phyloP scores from a whole-genome alignment of 2,797 vertebrate genomes.

The Lutjanus campechanus region DNA sequence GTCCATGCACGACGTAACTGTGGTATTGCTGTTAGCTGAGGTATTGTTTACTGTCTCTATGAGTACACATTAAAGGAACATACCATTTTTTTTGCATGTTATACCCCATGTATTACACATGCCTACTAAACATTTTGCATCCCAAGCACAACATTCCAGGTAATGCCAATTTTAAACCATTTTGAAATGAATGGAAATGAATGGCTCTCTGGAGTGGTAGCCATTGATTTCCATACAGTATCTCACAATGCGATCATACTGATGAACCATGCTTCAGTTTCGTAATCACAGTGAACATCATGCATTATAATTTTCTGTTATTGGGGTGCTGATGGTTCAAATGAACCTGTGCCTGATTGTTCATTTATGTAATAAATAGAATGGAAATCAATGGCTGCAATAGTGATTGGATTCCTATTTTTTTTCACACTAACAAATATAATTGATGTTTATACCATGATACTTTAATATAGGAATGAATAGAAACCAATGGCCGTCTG shows the following conservation, averaged over 20 bases:
- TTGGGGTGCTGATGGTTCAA: neutral
- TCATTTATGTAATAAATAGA: too few species aligned
- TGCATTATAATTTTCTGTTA: neutral
- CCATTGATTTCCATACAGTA: neutral
- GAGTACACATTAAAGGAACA: neutral
- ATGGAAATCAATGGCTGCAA: too few species aligned
- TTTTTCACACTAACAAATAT: too few species aligned
- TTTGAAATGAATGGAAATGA: neutral
- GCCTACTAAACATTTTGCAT: neutral
- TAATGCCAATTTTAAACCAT: neutral
- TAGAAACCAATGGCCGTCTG: too few species aligned
- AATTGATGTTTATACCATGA: too few species aligned
- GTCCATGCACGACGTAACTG: conserved; percentile 26
- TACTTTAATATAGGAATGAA: too few species aligned
- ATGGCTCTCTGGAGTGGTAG: neutral
- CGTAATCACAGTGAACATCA: neutral
- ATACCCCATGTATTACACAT: neutral
- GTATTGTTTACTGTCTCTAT: conserved; percentile 22
- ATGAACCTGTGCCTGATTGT: too few species aligned
- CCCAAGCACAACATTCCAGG: neutral
- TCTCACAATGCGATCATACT: neutral
- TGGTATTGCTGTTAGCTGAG: conserved; percentile 17
- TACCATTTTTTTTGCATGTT: neutral
- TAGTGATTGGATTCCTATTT: too few species aligned
- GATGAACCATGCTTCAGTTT: neutral